These are phyloP conservation scores for Acronicta aceris DNA, from an alignment of 2,888 invertebrate species.

Conservation along the genomic window DNA sequence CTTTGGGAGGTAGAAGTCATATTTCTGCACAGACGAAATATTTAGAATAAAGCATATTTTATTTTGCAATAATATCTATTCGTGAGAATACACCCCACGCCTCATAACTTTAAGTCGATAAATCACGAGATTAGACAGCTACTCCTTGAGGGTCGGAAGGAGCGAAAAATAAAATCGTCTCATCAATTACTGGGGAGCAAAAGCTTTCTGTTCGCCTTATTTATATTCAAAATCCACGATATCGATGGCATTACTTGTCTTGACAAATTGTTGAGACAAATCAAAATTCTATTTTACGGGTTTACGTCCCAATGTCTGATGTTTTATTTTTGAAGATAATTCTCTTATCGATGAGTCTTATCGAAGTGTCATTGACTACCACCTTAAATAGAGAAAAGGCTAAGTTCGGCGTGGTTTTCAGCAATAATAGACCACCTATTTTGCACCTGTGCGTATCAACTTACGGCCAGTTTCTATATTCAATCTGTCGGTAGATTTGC, in stretches of 20 bases:
- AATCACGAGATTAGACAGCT: constrained; percentile 80
- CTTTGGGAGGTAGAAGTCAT: constrained; percentile 15
- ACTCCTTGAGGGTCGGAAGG: constrained; percentile 67
- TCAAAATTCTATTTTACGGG: constrained; percentile 45
- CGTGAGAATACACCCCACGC: constrained; percentile 64
- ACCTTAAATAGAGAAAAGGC: neutral
- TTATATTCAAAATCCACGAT: constrained; percentile 65
- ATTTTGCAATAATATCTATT: constrained; percentile 66
- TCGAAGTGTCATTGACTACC: constrained; percentile 14
- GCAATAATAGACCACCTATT: neutral
- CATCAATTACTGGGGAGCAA: constrained; percentile 72
- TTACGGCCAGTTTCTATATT: too few relatives aligned
- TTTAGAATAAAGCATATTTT: constrained; percentile 54
- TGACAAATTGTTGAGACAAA: constrained; percentile 59
- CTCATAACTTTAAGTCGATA: constrained; percentile 78
- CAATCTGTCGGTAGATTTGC: too few relatives aligned
- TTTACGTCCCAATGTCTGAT: constrained; percentile 29
- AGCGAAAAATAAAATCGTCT: constrained; percentile 71
- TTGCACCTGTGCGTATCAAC: neutral
- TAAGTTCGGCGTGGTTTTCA: neutral
- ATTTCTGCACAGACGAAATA: constrained; percentile 10
- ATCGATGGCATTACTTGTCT: constrained; percentile 53
- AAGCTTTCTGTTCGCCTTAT: constrained; percentile 61
- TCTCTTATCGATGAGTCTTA: constrained; percentile 18
- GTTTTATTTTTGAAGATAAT: constrained; percentile 15